Conservation (phyloP, 2,113 vertebrate genomes). For the Anthoscopus minutus region DNA sequence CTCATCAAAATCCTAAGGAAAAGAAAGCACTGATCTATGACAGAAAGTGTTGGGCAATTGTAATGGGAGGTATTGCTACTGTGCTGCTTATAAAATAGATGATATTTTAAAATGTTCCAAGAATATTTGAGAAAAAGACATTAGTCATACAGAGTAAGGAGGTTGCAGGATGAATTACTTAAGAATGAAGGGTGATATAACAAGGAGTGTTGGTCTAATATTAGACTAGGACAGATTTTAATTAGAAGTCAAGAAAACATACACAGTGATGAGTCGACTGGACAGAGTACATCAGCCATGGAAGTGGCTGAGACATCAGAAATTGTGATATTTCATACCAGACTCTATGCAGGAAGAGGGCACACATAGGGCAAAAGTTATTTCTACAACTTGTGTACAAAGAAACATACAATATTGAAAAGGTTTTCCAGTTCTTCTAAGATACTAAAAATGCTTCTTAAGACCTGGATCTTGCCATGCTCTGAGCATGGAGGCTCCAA, state of each 20-base stretch:
- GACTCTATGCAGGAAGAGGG: not conserved
- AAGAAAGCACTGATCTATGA: slow-evolving; percentile 24
- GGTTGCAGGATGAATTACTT: slow-evolving; percentile 37
- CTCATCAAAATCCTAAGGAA: not conserved
- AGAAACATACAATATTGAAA: not conserved
- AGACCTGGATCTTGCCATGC: not conserved
- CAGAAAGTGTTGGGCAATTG: not conserved
- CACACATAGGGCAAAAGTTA: not conserved
- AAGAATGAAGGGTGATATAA: slow-evolving; percentile 55
- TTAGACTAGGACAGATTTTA: slow-evolving; percentile 50
- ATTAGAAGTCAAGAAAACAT: slow-evolving; percentile 50
- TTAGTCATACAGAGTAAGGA: slow-evolving; percentile 54
- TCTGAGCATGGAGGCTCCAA: not conserved
- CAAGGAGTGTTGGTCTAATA: slow-evolving; percentile 30
- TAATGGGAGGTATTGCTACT: slow-evolving; percentile 5
- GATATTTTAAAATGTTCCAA: slow-evolving; percentile 57
- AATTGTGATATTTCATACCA: not conserved
- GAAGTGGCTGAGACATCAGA: slow-evolving; percentile 26
- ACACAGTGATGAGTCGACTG: slow-evolving; percentile 52
- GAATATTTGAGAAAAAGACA: slow-evolving; percentile 53
- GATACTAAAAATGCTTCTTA: not conserved
- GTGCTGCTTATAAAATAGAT: slow-evolving; percentile 41
- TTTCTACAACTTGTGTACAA: not conserved
- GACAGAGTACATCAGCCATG: slow-evolving; percentile 13
- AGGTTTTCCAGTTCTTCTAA: not conserved